These are phyloP conservation scores for Drosophila baimaii DNA, from an alignment of 1,140 invertebrate genomes.

Conservation along the genomic window DNA sequence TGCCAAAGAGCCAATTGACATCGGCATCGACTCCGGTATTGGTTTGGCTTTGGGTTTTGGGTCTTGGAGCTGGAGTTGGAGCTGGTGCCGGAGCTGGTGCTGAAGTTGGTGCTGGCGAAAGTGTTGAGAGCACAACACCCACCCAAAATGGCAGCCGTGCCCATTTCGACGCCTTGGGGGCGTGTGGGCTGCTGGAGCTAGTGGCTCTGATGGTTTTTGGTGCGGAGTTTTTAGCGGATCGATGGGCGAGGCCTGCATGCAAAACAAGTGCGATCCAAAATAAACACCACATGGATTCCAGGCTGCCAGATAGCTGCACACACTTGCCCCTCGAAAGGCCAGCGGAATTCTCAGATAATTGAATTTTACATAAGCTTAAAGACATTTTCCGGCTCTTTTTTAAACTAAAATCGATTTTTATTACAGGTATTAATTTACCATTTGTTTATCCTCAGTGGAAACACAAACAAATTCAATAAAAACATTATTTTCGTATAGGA, in stretches of 20 bases:
- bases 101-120: constrained; percentile 58
- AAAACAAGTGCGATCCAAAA: constrained; percentile 61
- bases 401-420: neutral
- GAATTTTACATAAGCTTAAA: neutral
- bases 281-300: constrained; percentile 11
- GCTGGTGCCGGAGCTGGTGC: neutral
- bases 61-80: neutral
- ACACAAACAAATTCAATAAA: too few relatives aligned
- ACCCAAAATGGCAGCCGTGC: constrained; percentile 74
- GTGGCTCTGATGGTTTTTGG: constrained; percentile 19
- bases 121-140: constrained; percentile 77
- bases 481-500: too few relatives aligned
- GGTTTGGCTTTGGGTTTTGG: constrained; percentile 1
- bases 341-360: constrained; percentile 15
- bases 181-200: constrained; percentile 21
- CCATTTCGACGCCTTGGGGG: constrained; percentile 53
- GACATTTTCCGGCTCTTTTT: neutral
- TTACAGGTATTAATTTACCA: too few relatives aligned
- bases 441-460: too few relatives aligned
- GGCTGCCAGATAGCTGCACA: constrained; percentile 2
- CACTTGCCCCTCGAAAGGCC: constrained; percentile 6
- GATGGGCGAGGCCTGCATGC: constrained; percentile 56
- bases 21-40: constrained; percentile 17
- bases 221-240: constrained; percentile 5
- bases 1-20: constrained; percentile 63